Base-by-base conservation (phyloP, 2,888 invertebrate genomes). In the Catotricha subobsoleta region DNA sequence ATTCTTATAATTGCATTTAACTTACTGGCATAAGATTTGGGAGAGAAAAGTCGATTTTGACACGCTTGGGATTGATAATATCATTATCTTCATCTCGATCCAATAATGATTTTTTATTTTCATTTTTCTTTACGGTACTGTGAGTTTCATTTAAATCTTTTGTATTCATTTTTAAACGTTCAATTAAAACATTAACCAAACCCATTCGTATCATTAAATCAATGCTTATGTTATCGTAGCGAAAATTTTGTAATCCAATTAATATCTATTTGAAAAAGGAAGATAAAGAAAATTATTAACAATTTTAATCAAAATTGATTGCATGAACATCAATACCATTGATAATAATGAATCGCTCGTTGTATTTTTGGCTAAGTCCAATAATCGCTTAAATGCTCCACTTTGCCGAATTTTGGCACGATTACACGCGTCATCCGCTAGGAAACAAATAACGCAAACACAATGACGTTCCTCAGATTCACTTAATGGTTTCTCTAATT, bases 151-250 rank as follows among this genome's bases (percentile, higher is more conserved):
- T 38, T n/a, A 42, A 36, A 18, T 40, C 31, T 20, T 25, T 27
- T 7, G 43, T 39, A 20, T 39, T 29, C 44, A 65, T 65, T 55
- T 56, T 62, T 21, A 72, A 51, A 30, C 65, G 60, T 41, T 62
- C 62, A 15, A 71, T 58, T 41, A 72, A 51, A 47, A 68, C 63
- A 2, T 66, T 59, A 3, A 69, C 67, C 42, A 65, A 62, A 41
- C 69, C 70, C 48, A 69, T 69, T 51, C 67, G 61, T 42, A 68
- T 57, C 65, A 72, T 64, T 43, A 65, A 62, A 36, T 67, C 62
- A 44, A 55, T 51, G 31, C 71, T 69, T 41, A 60, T 53, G 30
- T 68, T 58, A 43, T 67, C 58, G 35, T 58, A 53, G 45, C 58
- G 60, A 40, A 69, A 66, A 51, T 66, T 65, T 33, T 68, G 68